Conservation (phyloP, 2,113 vertebrate species). For the Formicarius rufipectus region DNA sequence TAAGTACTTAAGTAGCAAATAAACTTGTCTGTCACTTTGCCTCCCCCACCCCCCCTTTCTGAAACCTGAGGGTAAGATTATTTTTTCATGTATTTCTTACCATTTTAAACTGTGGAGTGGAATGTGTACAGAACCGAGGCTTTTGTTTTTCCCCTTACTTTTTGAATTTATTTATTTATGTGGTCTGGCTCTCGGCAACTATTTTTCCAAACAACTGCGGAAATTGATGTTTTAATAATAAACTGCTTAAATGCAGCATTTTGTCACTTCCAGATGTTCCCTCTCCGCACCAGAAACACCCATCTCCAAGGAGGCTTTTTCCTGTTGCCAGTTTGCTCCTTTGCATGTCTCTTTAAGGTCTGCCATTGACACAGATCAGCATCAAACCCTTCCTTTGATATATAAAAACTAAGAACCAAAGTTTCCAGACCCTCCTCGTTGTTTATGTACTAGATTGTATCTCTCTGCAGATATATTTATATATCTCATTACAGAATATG, state of each 20-base stretch:
- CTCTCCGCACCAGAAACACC: rapidly evolving
- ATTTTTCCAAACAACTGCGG: not conserved
- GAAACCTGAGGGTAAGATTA: no score
- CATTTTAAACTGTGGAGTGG: not conserved
- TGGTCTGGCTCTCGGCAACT: not conserved
- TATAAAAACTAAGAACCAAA: not conserved
- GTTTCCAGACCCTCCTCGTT: not conserved
- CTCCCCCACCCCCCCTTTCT: no score
- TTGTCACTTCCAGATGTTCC: not conserved
- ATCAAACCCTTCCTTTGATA: not conserved
- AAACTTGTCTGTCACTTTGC: no score
- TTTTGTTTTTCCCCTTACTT: not conserved
- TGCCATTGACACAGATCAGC: not conserved
- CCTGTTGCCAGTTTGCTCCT: not conserved
- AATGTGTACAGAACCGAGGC: not conserved
- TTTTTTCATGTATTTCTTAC: not conserved
- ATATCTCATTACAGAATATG: not conserved
- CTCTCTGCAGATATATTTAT: not conserved
- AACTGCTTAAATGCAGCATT: not conserved
- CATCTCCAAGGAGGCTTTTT: not conserved
- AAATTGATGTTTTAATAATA: not conserved
- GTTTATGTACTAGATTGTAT: not conserved
- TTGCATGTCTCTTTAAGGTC: not conserved
- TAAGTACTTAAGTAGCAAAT: no score
- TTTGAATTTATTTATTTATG: not conserved